Conservation (phyloP, 1,140 invertebrate genomes). For the Colletes latitarsis region DNA sequence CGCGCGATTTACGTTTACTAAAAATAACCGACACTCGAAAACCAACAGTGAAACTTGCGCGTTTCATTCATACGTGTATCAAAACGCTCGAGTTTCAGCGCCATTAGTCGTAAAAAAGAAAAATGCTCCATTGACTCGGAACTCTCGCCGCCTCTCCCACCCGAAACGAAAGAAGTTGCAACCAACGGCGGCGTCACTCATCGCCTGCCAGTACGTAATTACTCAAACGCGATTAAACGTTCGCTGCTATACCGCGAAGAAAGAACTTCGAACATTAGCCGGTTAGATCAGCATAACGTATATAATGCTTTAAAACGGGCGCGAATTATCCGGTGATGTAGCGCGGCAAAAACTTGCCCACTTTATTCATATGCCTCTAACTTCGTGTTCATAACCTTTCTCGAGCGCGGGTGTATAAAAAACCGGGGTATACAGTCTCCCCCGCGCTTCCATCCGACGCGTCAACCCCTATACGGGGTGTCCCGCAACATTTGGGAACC, state of each 20-base stretch:
- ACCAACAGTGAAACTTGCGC: background rate
- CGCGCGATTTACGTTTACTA: background rate
- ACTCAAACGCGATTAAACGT: conserved; percentile 61
- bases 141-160: background rate
- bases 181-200: conserved; percentile 42
- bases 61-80: conserved; percentile 14
- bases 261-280: conserved; percentile 54
- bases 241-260: conserved; percentile 28
- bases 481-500: too few relatives aligned
- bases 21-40: conserved; percentile 8
- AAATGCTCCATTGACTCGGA: conserved; percentile 9
- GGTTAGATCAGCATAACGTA: conserved; percentile 47
- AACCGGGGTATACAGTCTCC: conserved; percentile 54
- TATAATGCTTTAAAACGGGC: conserved; percentile 65
- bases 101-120: conserved; percentile 31
- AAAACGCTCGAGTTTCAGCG: conserved; percentile 32
- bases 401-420: conserved; percentile 64
- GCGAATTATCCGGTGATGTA: conserved; percentile 70
- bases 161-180: conserved; percentile 30
- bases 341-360: conserved; percentile 68
- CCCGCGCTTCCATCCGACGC: conserved; percentile 18
- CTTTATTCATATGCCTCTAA: conserved; percentile 70
- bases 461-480: conserved; percentile 25
- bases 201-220: conserved; percentile 60
- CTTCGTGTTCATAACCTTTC: conserved; percentile 69